Conservation (phyloP, 1,140 invertebrate genomes). For the Pectinophora gossypiella region DNA sequence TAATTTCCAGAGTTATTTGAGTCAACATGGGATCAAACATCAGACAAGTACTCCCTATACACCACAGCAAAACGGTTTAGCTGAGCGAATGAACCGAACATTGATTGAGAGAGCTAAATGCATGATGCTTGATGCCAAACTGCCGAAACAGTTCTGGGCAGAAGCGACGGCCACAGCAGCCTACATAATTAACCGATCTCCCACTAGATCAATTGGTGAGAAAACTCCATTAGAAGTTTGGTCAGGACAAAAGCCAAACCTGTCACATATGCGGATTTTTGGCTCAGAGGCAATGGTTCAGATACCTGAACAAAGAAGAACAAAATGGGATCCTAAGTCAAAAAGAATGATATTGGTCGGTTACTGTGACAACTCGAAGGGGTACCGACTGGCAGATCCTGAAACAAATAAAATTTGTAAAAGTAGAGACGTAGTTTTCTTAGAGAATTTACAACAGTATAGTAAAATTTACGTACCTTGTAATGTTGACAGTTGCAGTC, state of each 20-base stretch:
- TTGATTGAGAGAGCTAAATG: neutral
- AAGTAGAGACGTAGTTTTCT: no score
- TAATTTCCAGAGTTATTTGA: no score
- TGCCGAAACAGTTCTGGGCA: neutral
- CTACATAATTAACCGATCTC: neutral
- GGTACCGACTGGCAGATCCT: no score
- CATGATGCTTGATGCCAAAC: neutral
- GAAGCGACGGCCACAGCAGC: neutral
- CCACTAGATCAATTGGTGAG: neutral
- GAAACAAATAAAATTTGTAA: no score
- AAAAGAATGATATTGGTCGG: neutral
- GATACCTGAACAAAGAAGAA: neutral
- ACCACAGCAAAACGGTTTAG: neutral
- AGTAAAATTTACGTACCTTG: no score
- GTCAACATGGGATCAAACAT: no score
- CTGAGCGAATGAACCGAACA: neutral
- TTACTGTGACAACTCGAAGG: no score
- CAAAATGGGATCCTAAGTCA: neutral
- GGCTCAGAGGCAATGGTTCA: neutral
- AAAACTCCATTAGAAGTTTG: conserved; percentile 1
- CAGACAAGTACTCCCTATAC: no score
- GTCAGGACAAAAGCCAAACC: neutral
- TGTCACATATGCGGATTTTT: neutral
- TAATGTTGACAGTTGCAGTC: no score
- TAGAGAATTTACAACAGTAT: no score